Evolutionary conservation across 1,140 invertebrate genomes (phyloP).

Genomic region (Reticulitermes speratus): DNA sequence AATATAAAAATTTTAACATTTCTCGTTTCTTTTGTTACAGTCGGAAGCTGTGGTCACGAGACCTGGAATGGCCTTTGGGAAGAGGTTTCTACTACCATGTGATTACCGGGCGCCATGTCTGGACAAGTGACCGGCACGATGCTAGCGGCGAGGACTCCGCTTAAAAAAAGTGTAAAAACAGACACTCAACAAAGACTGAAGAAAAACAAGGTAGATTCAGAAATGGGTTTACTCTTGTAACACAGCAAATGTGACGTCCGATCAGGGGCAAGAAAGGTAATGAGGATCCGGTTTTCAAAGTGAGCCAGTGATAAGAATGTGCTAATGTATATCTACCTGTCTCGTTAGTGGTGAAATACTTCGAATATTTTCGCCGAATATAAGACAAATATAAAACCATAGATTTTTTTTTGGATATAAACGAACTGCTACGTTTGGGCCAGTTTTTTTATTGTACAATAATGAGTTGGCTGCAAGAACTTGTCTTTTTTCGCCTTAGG

Average conservation of each 20-base stretch:
- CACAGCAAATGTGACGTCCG: background rate
- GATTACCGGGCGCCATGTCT: constrained; percentile 30
- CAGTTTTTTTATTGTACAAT: background rate
- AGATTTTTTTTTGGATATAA: background rate
- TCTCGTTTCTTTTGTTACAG: constrained; percentile 26
- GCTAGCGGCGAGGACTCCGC: constrained; percentile 31
- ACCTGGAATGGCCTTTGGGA: constrained; percentile 31
- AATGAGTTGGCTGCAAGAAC: background rate
- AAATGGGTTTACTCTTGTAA: background rate
- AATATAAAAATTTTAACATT: background rate
- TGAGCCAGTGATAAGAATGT: background rate
- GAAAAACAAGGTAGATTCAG: background rate
- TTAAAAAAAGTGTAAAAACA: constrained; percentile 1
- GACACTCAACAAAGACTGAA: background rate
- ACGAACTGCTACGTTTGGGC: background rate
- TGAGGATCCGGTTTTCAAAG: background rate
- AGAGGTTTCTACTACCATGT: constrained; percentile 33
- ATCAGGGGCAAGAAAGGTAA: background rate
- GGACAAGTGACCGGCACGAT: background rate
- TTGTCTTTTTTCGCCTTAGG: background rate
- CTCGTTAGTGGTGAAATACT: background rate
- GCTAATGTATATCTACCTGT: background rate
- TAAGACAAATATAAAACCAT: background rate
- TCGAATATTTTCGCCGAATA: background rate
- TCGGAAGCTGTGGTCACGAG: constrained; percentile 33